Percentiles rank a stretch among this genome's conserved stretches.
Evolutionary conservation across 2,113 vertebrate species (phyloP).

Genomic region (Pseudorectes ferrugineus): DNA sequence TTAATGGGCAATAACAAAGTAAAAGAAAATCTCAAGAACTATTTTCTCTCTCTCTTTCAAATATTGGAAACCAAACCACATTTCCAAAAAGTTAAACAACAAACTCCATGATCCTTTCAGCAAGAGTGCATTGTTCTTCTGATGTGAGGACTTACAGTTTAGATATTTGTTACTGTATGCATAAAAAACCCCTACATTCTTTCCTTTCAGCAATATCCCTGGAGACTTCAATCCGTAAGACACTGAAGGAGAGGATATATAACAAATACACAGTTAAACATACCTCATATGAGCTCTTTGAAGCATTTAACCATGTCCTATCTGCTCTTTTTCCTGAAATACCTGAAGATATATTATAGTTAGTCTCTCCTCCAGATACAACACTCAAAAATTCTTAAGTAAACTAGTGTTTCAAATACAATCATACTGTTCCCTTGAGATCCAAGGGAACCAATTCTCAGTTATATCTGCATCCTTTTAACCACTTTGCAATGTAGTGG

Average conservation of each 20-base stretch:
- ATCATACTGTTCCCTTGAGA: neutral
- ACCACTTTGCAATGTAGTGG: neutral
- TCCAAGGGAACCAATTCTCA: neutral
- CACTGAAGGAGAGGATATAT: neutral
- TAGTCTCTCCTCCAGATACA: neutral
- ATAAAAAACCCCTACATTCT: neutral
- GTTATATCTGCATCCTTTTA: neutral
- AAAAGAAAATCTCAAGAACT: neutral
- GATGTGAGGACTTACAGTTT: neutral
- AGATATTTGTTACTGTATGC: neutral
- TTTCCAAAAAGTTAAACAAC: neutral
- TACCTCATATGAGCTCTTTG: neutral
- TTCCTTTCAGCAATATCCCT: neutral
- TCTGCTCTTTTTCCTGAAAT: neutral
- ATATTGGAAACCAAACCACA: neutral
- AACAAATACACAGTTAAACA: neutral
- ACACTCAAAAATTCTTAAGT: neutral
- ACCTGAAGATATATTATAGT: neutral
- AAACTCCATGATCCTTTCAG: neutral
- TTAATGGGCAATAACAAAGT: neutral
- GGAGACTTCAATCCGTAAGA: neutral
- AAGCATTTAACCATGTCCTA: neutral
- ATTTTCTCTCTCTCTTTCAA: neutral
- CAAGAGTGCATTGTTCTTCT: neutral
- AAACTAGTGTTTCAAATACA: neutral